Evolutionary conservation across 2,113 vertebrate species (phyloP).

Genomic region (Cranoglanis bouderius): DNA sequence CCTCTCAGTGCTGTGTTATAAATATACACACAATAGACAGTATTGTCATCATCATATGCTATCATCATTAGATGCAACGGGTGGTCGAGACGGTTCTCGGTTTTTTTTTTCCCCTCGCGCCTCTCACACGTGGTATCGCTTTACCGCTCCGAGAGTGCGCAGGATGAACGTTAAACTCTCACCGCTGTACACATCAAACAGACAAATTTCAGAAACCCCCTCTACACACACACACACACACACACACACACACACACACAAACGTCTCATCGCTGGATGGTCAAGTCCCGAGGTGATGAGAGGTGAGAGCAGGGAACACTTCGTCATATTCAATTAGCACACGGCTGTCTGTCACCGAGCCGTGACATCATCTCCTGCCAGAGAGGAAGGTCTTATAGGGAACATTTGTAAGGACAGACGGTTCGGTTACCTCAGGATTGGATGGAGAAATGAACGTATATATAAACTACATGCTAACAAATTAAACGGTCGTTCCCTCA

Average conservation of each 20-base stretch:
- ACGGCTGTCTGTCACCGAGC: constrained; percentile 72
- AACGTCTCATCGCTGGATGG: constrained; percentile 63
- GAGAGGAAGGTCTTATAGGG: neutral
- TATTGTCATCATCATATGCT: constrained; percentile 65
- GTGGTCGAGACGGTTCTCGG: constrained; percentile 63
- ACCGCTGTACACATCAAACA: constrained; percentile 66
- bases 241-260: too few relatives aligned
- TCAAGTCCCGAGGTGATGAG: constrained; percentile 60
- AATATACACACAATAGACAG: constrained; percentile 38
- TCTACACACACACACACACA: neutral
- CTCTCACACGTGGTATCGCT: constrained; percentile 74
- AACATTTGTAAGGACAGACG: neutral
- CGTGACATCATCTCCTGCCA: constrained; percentile 46
- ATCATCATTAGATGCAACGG: constrained; percentile 62
- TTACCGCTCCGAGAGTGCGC: constrained; percentile 57
- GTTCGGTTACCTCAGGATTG: too few relatives aligned
- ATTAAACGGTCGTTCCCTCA: neutral
- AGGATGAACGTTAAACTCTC: constrained; percentile 45
- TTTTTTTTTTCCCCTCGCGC: constrained; percentile 55
- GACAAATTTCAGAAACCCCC: constrained; percentile 23
- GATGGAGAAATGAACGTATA: neutral
- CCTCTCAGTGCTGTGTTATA: constrained; percentile 21
- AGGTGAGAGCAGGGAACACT: constrained; percentile 69
- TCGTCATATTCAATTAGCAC: constrained; percentile 79
- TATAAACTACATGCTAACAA: neutral